Conservation (phyloP, 2,888 invertebrate genomes). For the Polydesmus complanatus region DNA sequence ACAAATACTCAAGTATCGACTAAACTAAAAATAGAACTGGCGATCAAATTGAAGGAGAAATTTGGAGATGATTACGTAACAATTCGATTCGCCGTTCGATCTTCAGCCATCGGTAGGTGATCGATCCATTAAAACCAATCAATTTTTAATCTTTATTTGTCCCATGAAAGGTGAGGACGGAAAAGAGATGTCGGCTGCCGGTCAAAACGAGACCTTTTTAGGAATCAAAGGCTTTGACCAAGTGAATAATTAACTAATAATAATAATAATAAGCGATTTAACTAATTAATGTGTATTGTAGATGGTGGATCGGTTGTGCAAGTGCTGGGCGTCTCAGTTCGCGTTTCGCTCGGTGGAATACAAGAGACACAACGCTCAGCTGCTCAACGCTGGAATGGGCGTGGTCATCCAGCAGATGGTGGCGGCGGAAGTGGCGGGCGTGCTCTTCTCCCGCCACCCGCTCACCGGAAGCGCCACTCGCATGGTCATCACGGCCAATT, state of each 20-base stretch:
- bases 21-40: background rate
- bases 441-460: slow-evolving; percentile 68
- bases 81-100: background rate
- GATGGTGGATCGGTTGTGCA: slow-evolving; percentile 37
- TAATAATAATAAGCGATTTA: background rate
- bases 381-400: slow-evolving; percentile 52
- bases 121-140: background rate
- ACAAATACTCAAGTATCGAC: background rate
- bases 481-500: slow-evolving; percentile 61
- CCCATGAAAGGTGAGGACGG: slow-evolving; percentile 56
- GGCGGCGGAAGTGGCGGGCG: slow-evolving; percentile 49
- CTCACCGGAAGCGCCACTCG: slow-evolving; percentile 50
- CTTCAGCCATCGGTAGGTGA: background rate
- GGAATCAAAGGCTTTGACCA: slow-evolving; percentile 42
- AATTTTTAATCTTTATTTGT: background rate
- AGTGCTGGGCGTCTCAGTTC: slow-evolving; percentile 73
- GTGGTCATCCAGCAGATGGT: slow-evolving; percentile 70
- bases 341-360: slow-evolving; percentile 62
- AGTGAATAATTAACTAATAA: slow-evolving; percentile 13
- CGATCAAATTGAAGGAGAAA: background rate
- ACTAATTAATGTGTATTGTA: slow-evolving; percentile 9
- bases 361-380: slow-evolving; percentile 57
- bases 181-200: slow-evolving; percentile 63
- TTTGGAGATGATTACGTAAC: background rate
- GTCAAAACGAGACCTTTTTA: slow-evolving; percentile 65